Evolutionary conservation across 92 coral and sea anemone genomes (phyloP).

Genomic region (Zoanthus sansibaricus): DNA sequence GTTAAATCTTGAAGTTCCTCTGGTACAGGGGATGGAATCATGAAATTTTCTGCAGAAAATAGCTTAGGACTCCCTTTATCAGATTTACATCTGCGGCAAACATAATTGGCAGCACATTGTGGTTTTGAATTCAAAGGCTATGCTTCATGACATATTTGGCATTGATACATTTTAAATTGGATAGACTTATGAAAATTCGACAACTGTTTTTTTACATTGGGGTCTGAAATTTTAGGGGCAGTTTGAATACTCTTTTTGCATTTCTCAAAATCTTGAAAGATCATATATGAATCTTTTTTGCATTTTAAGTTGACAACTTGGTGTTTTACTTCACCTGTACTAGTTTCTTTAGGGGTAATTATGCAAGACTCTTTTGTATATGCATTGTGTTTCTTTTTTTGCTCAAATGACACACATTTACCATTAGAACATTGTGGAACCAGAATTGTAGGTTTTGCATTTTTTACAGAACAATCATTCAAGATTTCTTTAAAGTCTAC

Average conservation of each 20-base stretch:
- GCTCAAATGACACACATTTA: slow-evolving; percentile 13
- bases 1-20: slow-evolving; percentile 46
- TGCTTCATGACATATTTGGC: slow-evolving; percentile 51
- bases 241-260: slow-evolving; percentile 12
- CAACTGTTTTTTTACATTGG: slow-evolving; percentile 8
- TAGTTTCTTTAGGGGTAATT: slow-evolving; percentile 12
- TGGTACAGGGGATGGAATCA: slow-evolving; percentile 56
- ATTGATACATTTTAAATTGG: slow-evolving; percentile 29
- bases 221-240: slow-evolving; percentile 14
- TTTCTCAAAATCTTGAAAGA: slow-evolving; percentile 9
- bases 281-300: slow-evolving; percentile 8
- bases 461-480: slow-evolving; percentile 11
- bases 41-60: slow-evolving; percentile 43
- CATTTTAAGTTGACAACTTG: slow-evolving; percentile 12
- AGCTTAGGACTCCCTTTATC: slow-evolving; percentile 50
- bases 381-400: slow-evolving; percentile 11
- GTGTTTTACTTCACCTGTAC: slow-evolving; percentile 14
- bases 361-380: slow-evolving; percentile 12
- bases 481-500: slow-evolving; percentile 5
- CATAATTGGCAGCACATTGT: slow-evolving; percentile 29
- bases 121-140: slow-evolving; percentile 54
- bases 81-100: slow-evolving; percentile 42
- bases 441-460: slow-evolving; percentile 13
- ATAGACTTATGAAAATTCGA: slow-evolving; percentile 42
- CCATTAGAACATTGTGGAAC: slow-evolving; percentile 14